Evolutionary conservation across 2,888 invertebrate genomes (phyloP).

Genomic region (Kryphioiulus occultus): DNA sequence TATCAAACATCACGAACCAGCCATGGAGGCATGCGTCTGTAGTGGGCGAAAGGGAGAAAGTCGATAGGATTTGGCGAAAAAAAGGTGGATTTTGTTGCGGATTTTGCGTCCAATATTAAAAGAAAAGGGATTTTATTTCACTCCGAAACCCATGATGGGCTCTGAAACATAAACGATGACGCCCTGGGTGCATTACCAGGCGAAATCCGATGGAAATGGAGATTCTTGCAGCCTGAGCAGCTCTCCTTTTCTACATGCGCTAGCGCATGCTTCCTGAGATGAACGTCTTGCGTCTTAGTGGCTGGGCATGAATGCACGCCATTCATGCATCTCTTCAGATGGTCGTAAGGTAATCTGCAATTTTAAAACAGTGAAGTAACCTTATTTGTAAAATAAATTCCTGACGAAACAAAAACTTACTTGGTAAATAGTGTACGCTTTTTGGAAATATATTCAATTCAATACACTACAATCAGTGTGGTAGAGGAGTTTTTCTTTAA

Average conservation of each 20-base stretch:
- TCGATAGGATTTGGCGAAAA: constrained; percentile 19
- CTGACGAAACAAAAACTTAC: too few species aligned
- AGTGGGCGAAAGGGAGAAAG: constrained; percentile 4
- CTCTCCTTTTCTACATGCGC: neutral
- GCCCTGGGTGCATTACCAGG: neutral
- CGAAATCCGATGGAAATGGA: neutral
- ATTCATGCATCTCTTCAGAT: too few species aligned
- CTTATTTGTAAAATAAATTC: too few species aligned
- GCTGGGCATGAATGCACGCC: too few species aligned
- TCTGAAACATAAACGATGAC: constrained; percentile 8
- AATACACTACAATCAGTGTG: too few species aligned
- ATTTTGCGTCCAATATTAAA: constrained; percentile 19
- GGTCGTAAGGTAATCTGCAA: too few species aligned
- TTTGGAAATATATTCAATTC: too few species aligned
- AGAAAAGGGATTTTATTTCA: constrained; percentile 19
- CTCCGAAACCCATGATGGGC: constrained; percentile 13
- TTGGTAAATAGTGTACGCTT: too few species aligned
- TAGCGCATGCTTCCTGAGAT: neutral
- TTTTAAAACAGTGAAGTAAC: too few species aligned
- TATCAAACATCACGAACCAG: constrained; percentile 16
- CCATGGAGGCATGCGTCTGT: neutral
- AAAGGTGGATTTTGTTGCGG: constrained; percentile 15
- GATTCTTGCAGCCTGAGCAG: neutral
- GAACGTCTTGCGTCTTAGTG: too few species aligned
- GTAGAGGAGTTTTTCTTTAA: too few species aligned